These are phyloP conservation scores for Aproaerema taeniolella DNA, from an alignment of 2,888 invertebrate genomes.

Conservation along the genomic window DNA sequence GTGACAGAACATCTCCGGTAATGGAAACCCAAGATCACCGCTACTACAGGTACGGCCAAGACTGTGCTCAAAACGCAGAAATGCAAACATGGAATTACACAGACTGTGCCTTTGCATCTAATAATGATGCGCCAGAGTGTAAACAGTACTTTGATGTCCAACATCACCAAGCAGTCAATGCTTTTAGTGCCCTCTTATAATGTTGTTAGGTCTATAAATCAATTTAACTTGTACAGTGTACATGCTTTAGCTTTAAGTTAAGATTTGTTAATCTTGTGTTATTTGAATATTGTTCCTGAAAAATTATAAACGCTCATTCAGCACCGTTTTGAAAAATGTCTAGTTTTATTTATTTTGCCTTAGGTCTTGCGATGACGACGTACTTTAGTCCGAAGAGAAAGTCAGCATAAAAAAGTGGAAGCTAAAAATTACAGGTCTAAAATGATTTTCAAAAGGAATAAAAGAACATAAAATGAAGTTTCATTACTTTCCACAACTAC, in stretches of 20 bases:
- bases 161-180: constrained; percentile 48
- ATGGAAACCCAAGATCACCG: constrained; percentile 56
- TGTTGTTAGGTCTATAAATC: constrained; percentile 25
- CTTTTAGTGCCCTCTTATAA: constrained; percentile 58
- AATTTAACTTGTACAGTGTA: constrained; percentile 19
- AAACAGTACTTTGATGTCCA: constrained; percentile 58
- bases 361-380: too few relatives aligned
- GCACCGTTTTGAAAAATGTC: not conserved
- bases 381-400: too few relatives aligned
- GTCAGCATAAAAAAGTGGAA: too few relatives aligned
- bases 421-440: too few relatives aligned
- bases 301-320: constrained; percentile 1
- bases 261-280: constrained; percentile 27
- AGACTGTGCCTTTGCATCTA: constrained; percentile 51
- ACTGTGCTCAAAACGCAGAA: constrained; percentile 50
- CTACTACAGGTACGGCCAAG: constrained; percentile 56
- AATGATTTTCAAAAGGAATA: too few relatives aligned
- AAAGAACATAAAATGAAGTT: too few relatives aligned
- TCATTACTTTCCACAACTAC: too few relatives aligned
- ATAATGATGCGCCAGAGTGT: constrained; percentile 45
- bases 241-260: constrained; percentile 23
- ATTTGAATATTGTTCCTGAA: constrained; percentile 29
- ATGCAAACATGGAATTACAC: constrained; percentile 58
- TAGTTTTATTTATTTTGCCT: constrained; percentile 11
- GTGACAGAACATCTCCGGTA: constrained; percentile 54